phyloP scores from a whole-genome alignment of 2,113 vertebrate species.

The Sinocyclocheilus anophthalmus region DNA sequence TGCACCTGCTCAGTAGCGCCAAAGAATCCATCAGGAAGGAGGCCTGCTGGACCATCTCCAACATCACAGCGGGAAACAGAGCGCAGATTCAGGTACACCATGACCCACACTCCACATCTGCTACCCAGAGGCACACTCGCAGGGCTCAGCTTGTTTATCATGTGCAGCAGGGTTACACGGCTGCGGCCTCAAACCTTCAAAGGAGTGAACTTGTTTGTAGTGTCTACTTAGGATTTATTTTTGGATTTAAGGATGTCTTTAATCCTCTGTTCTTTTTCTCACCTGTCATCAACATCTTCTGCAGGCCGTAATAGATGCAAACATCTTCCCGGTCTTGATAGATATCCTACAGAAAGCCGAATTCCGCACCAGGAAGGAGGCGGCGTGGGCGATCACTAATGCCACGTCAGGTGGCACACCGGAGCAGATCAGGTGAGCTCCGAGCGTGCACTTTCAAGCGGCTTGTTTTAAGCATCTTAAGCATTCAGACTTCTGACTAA shows the following conservation, averaged over 20 bases:
- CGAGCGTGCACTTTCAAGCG: background rate
- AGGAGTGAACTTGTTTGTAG: background rate
- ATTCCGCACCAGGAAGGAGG: constrained; percentile 96
- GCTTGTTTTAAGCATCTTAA: background rate
- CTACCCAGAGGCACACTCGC: background rate
- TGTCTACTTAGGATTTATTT: background rate
- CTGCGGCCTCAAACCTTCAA: background rate
- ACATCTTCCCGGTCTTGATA: constrained; percentile 97
- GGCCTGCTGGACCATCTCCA: constrained; percentile 99
- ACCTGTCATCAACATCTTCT: background rate
- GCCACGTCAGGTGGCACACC: constrained; percentile 96
- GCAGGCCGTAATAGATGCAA: constrained; percentile 95
- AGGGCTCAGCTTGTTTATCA: background rate
- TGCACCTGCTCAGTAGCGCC: constrained; percentile 94
- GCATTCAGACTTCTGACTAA: background rate
- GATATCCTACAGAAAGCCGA: constrained; percentile 98
- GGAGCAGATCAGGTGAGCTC: constrained; percentile 90
- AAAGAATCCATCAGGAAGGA: constrained; percentile 99
- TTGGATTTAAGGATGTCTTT: background rate
- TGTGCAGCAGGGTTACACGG: background rate
- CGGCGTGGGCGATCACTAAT: constrained; percentile 97
- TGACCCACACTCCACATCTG: background rate
- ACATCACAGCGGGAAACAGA: constrained; percentile 97
- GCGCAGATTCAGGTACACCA: constrained; percentile 91
- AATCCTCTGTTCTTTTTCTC: background rate